Base-by-base conservation (phyloP, 1,140 invertebrate species). In the Goniozus legneri region DNA sequence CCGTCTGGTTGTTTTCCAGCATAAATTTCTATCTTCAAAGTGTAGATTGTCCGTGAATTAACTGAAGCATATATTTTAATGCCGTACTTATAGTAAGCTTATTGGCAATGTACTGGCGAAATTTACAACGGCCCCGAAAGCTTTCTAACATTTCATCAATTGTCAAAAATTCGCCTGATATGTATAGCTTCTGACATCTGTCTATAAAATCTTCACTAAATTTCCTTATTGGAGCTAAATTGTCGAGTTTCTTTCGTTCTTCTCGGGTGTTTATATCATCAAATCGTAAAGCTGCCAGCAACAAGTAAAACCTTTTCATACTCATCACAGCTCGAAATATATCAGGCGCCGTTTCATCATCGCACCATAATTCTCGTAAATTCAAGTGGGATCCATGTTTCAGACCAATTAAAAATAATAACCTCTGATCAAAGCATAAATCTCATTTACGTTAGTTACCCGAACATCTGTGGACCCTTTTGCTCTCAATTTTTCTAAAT, bases 141-240 rank as follows among this genome's bases (percentile, higher is more conserved):
- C 43, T 43, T 24, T 44, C 51, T n/a, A 73, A 48, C 43, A 58
- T 65, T 53, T 78, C 70, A 51, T 78, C 73, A 19, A 75, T 63
- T n/a, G 64, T 72, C 6, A 69, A 47, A 14, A 58, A 56, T 49
- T 68, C 58, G 35, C 50, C 44, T n/a, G 54, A 43, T 24, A 52
- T 48, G 40, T 68, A 72, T 2, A 54, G 63, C 69, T 63, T 54
- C 34, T 67, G 45, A 51, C 64, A 74, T 3, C 61, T 69, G 8
- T 50, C 10, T 27, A 27, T 43, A 12, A 52, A 52, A 24, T 8
- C 3, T 10, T 41, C 37, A 8, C 44, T 44, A 14, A 53, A 14
- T 8, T 53, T 30, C 8, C 51, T 4, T 3, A 53, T 40, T n/a
- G 51, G 40, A 1, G 51, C 51, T 15, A 53, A 18, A n/a, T 43